Evolutionary conservation across 2,797 vertebrate species (phyloP).

Genomic region (Halcyon smyrnensis): DNA sequence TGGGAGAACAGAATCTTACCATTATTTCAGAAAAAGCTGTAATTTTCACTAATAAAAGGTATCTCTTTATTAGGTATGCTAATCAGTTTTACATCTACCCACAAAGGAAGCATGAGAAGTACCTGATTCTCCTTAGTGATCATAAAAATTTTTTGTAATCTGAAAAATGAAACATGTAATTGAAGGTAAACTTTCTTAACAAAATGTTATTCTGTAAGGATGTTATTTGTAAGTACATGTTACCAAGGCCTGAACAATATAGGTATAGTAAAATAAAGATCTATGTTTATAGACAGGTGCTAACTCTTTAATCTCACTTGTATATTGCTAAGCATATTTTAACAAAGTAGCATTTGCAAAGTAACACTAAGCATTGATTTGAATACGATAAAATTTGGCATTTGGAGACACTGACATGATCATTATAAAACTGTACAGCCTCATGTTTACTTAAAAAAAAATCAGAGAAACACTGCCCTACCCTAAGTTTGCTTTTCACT

Average conservation of each 20-base stretch:
- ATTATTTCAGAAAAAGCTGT: not conserved
- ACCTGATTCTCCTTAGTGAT: not conserved
- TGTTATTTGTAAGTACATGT: not conserved
- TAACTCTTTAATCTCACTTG: constrained; percentile 9
- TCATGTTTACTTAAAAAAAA: not conserved
- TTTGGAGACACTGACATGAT: not conserved
- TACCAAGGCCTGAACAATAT: not conserved
- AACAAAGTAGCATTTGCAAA: constrained; percentile 39
- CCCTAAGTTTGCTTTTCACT: not conserved
- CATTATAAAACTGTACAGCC: not conserved
- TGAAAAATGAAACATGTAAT: not conserved
- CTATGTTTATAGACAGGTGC: not conserved
- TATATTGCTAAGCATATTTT: not conserved
- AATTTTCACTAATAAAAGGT: not conserved
- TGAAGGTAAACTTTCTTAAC: not conserved
- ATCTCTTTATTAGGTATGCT: not conserved
- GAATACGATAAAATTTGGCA: not conserved
- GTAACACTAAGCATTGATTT: constrained; percentile 18
- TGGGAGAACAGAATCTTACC: not conserved
- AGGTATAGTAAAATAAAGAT: not conserved
- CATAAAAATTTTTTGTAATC: not conserved
- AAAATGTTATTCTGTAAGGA: not conserved
- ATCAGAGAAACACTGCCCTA: not conserved
- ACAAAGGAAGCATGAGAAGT: not conserved
- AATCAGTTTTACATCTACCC: not conserved